Conservation (phyloP, 2,888 invertebrate species). For the Sphinx pinastri region DNA sequence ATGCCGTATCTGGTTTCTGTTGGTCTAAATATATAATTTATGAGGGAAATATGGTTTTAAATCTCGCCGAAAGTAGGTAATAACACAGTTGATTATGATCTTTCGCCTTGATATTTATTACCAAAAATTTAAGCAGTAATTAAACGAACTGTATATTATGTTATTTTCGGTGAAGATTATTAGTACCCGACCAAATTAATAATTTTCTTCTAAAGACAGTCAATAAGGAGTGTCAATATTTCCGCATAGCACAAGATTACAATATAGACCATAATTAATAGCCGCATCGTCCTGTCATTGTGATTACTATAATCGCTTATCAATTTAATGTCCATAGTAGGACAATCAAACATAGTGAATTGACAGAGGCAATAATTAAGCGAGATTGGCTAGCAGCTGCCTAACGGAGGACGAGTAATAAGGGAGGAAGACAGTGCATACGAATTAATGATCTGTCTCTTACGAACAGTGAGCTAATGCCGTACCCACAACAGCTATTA, state of each 20-base stretch:
- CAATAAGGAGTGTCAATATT: background rate
- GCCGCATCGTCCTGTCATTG: background rate
- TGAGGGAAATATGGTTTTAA: too few species aligned
- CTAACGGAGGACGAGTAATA: conserved; percentile 43
- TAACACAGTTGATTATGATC: too few species aligned
- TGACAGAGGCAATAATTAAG: conserved; percentile 23
- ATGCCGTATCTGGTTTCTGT: background rate
- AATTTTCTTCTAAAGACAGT: too few species aligned
- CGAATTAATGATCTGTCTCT: conserved; percentile 41
- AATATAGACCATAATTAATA: background rate
- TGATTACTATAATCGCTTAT: background rate
- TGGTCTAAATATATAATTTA: too few species aligned
- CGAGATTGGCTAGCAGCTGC: conserved; percentile 24
- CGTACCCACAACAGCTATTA: conserved; percentile 32
- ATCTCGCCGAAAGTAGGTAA: too few species aligned
- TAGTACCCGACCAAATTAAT: too few species aligned
- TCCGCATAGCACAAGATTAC: background rate
- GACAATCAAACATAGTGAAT: conserved; percentile 15
- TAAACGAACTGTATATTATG: too few species aligned
- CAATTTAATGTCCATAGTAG: conserved; percentile 2
- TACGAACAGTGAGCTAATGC: conserved; percentile 36
- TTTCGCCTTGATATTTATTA: too few species aligned
- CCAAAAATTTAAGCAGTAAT: too few species aligned
- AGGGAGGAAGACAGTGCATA: conserved; percentile 37
- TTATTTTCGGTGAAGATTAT: too few species aligned